Evolutionary conservation across 2,888 invertebrate genomes (phyloP), one percentile per base, ranked within the genome.

Genomic region (Drosophila subsilvestris): DNA sequence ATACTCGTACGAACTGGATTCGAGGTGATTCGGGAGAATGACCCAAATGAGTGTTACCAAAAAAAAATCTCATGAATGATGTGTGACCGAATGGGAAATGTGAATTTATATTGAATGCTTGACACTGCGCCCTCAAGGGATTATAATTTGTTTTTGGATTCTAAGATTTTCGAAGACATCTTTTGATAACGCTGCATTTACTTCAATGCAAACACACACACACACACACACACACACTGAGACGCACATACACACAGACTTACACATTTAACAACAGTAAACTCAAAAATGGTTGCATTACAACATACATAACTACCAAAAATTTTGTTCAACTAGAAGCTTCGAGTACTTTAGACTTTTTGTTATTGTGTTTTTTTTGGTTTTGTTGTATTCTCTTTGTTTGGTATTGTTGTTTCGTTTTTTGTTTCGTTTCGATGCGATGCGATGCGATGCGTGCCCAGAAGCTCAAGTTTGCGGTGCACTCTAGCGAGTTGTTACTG

Each of bases 391-490:
- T 50, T 42, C 51, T 32, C 42, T 14, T 42, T 42, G 50, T 65
- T 22, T 50, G 47, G 55, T 58, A 68, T 62, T 55, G 44, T 14
- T 67, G 59, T 74, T 69, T 57, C n/a, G 55, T 54, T 51, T 63
- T 72, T 22, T 6, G 79, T 78, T 59, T 59, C 63, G 63, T 29
- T 29, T 29, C 29, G 29, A 2, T 27, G 4, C 27, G 27, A 7
- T 29, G 4, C 27, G 27, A 7, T 29, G 10, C 63, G 66, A 50
- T 75, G 68, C 66, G 78, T 80, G 79, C 78, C 79, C 79, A 78
- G 74, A 89, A 88, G 88, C 71, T 84, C 78, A 71, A 74, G 60
- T 56, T n/a, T 65, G 83, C 87, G 70, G 83, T 84, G 83, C 85
- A 57, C 67, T 75, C 63, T 76, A 74, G 71, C 72, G 75, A 84